A percentile compares a stretch with the other conserved stretches of the same genome.
phyloP scores from a whole-genome alignment of 2,113 vertebrate genomes.

The Ellobius talpinus region DNA sequence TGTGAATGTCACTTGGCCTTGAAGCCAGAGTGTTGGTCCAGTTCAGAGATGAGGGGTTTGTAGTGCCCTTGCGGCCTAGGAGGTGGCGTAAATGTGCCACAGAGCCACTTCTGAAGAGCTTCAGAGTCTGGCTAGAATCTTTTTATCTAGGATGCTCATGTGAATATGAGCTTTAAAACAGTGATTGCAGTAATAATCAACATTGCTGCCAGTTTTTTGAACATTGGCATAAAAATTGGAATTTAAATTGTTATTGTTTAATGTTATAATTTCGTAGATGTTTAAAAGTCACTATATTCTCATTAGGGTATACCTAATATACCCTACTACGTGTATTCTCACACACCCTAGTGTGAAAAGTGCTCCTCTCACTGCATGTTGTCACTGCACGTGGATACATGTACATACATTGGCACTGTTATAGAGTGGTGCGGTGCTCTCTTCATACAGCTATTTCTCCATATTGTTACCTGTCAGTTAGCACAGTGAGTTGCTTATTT shows the following conservation, averaged over 20 bases:
- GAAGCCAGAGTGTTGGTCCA: background rate
- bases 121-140: background rate
- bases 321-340: background rate
- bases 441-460: background rate
- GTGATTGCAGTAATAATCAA: background rate
- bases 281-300: conserved; percentile 43
- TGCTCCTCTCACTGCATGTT: background rate
- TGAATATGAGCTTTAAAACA: conserved; percentile 39
- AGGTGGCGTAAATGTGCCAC: conserved; percentile 48
- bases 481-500: conserved; percentile 14
- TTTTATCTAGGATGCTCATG: conserved; percentile 48
- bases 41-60: background rate
- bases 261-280: background rate
- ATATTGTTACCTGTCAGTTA: background rate
- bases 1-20: background rate
- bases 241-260: conserved; percentile 15
- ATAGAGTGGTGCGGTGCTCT: background rate
- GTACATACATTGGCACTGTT: background rate
- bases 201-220: background rate
- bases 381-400: background rate
- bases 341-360: background rate
- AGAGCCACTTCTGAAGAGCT: background rate
- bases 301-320: background rate
- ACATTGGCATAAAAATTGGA: background rate
- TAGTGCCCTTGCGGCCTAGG: conserved; percentile 31